Evolutionary conservation across 64 coral and sea anemone genomes (phyloP).

Genomic region (Stylophora pistillata): DNA sequence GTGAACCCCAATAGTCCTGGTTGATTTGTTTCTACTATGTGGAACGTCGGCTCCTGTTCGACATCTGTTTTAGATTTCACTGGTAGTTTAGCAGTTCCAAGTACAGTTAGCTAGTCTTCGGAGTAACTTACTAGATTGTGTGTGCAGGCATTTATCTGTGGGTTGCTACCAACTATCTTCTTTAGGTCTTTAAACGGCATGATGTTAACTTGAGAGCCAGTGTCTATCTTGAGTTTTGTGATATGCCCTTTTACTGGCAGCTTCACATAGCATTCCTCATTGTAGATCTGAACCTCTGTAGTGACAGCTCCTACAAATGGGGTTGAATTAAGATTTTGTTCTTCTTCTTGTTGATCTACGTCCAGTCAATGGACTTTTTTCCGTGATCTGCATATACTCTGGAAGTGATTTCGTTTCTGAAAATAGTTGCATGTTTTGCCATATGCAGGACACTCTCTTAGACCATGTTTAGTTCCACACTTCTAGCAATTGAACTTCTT

Average conservation of each 20-base stretch:
- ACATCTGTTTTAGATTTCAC: slow-evolving; percentile 55
- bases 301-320: slow-evolving; percentile 17
- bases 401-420: slow-evolving; percentile 24
- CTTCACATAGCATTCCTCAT: background rate
- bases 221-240: slow-evolving; percentile 44
- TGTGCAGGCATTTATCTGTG: slow-evolving; percentile 26
- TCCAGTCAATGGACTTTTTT: background rate
- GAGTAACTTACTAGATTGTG: slow-evolving; percentile 42
- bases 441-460: slow-evolving; percentile 53
- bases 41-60: slow-evolving; percentile 45
- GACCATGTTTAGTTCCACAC: slow-evolving; percentile 61
- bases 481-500: slow-evolving; percentile 66
- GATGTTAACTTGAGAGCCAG: slow-evolving; percentile 55
- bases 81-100: slow-evolving; percentile 43
- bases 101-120: slow-evolving; percentile 33
- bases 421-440: slow-evolving; percentile 50
- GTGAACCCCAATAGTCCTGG: slow-evolving; percentile 60
- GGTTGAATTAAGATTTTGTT: slow-evolving; percentile 2
- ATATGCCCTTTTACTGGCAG: background rate
- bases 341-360: background rate
- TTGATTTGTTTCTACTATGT: slow-evolving; percentile 70
- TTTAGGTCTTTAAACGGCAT: slow-evolving; percentile 29
- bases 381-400: background rate
- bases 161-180: slow-evolving; percentile 39
- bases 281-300: slow-evolving; percentile 1